Base-by-base conservation (phyloP, 1,140 invertebrate genomes). In the Ephestia elutella region DNA sequence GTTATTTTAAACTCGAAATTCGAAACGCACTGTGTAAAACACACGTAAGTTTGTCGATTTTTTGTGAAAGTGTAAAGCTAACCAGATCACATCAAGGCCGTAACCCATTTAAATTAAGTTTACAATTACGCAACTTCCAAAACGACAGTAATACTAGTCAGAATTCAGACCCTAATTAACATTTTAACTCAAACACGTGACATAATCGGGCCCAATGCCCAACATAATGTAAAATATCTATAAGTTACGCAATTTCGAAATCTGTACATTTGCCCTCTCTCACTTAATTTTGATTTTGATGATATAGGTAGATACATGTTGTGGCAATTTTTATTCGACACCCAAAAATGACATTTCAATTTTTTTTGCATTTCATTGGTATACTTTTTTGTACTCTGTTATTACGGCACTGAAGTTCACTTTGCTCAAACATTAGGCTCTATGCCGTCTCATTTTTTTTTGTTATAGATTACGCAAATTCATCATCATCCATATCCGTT, bases 41-140 rank as follows among this genome's bases (percentile, higher is more conserved):
- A 44, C 13, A 17, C 13, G 38, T 2, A 25, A 25, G 21, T 25
- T 25, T 25, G 2, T 17, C 15, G 5, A 1, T 44, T 44, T 44
- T 44, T 44, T 44, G 38, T 44, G 38, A 44, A 44, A 44, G 38
- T 44, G 38, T 10, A 32, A 32, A 44, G 38, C 38, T 44, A 44
- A 44, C 38, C 32, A 1, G 38, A 44, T n/a, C 38, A 15, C 10
- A 44, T n/a, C 38, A 44, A 44, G 38, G 38, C 38, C 38, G 38
- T 44, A 44, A 17, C 38, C 38, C 38, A 15, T 44, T 44, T 44
- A 44, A 44, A 44, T 44, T 44, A 44, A 44, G 15, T 15, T 44
- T 13, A 44, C 13, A 44, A 44, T 44, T 44, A 44, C 38, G 38
- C n/a, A 44, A 44, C 13, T 15, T 15, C 38, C n/a, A 44, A 44